Evolutionary conservation across 2,113 vertebrate genomes (phyloP), one percentile per base, ranked within the genome.

Genomic region (Peromyscus maniculatus): DNA sequence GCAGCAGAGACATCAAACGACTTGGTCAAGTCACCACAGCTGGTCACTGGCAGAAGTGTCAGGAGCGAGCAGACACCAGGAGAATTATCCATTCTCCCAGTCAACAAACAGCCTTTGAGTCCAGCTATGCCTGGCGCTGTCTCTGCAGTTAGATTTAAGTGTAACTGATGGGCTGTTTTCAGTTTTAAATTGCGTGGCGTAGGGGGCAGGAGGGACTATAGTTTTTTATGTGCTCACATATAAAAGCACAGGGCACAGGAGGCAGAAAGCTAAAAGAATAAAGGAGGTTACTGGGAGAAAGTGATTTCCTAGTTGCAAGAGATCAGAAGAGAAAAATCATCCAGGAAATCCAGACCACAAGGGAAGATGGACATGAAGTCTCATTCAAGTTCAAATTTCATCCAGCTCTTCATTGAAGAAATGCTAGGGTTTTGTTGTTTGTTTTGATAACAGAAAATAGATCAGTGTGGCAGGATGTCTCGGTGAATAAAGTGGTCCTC

Each of bases 41-140:
- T 95, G 97, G 75, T 69, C 83, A 15, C 69, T 95, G 91, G 49
- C 92, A 74, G 82, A 92, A 94, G 77, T 11, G 69, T 62, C 87
- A 74, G 79, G 55, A 95, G 94, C 87, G 93, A 94, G 93, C 17
- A 57, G 92, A 57, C 78, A 66, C 88, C 88, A 92, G 28, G 75
- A 49, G 75, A 78, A 31, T 96, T 97, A 90, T 97, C 74, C 55
- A 87, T 94, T 96, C 92, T 96, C 87, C 52, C 83, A 52, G 78
- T 64, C 96, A 89, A 92, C 96, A 97, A 94, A 91, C 83, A 78
- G 80, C 90, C 96, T 90, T 94, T 92, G 90, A 96, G 94, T 57
- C 74, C 88, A 79, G 87, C 90, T 67, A 79, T 64, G 88, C 97
- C 88, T 84, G 92, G 92, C 88, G 87, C 94, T 24, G 1, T 59